Evolutionary conservation across 1,140 invertebrate genomes (phyloP).

Genomic region (Paraescarpia echinospica): DNA sequence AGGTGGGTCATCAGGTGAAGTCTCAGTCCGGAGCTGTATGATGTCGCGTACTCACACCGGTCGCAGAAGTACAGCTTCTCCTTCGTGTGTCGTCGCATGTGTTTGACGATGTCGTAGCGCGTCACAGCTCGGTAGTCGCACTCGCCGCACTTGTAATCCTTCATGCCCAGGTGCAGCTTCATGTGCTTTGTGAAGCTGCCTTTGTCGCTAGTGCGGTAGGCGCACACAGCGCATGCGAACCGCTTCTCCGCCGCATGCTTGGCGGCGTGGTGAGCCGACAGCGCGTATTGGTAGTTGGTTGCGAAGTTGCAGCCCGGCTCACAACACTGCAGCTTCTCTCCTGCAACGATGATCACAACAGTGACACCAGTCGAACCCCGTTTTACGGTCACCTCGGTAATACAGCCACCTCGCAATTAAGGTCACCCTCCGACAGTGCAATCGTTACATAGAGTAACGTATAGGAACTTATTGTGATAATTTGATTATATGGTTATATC

Average conservation of each 20-base stretch:
- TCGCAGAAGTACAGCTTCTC: constrained; percentile 17
- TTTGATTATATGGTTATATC: too few relatives aligned
- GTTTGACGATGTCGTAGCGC: constrained; percentile 2
- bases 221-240: not conserved
- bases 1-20: constrained; percentile 3
- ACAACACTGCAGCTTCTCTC: not conserved
- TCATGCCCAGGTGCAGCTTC: not conserved
- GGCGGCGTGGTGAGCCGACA: not conserved
- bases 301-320: constrained; percentile 6
- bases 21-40: not conserved
- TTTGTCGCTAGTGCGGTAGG: not conserved
- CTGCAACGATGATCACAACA: not conserved
- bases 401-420: too few relatives aligned
- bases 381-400: too few relatives aligned
- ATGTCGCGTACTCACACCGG: not conserved
- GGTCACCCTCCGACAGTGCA: too few relatives aligned
- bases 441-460: too few relatives aligned
- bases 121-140: constrained; percentile 6
- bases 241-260: not conserved
- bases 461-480: too few relatives aligned
- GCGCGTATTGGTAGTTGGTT: not conserved
- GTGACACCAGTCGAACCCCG: too few relatives aligned
- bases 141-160: not conserved
- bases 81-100: constrained; percentile 13
- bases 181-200: not conserved